Evolutionary conservation across 2,888 invertebrate genomes (phyloP).

Genomic region (Agrilus cyanescens): DNA sequence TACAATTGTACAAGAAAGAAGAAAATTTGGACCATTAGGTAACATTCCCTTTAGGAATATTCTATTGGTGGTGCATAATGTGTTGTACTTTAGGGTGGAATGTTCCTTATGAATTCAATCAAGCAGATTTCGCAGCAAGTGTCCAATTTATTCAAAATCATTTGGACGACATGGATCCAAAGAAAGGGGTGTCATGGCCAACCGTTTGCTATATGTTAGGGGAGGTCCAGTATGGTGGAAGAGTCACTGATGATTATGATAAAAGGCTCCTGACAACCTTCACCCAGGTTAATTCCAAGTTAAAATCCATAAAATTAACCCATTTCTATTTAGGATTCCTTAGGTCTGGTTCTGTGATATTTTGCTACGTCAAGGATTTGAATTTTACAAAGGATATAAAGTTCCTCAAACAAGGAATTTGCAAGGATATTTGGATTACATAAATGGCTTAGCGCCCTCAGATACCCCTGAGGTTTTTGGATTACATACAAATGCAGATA

Average conservation of each 20-base stretch:
- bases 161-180: constrained; percentile 92
- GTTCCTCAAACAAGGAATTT: constrained; percentile 76
- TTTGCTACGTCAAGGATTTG: constrained; percentile 74
- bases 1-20: constrained; percentile 86
- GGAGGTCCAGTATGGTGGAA: constrained; percentile 69
- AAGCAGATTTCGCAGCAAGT: constrained; percentile 90
- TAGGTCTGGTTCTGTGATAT: constrained; percentile 88
- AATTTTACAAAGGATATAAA: constrained; percentile 87
- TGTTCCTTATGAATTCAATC: constrained; percentile 92
- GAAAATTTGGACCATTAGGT: constrained; percentile 85
- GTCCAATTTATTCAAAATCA: constrained; percentile 95
- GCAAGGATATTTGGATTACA: constrained; percentile 73
- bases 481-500: constrained; percentile 92
- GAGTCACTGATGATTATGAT: constrained; percentile 96
- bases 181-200: constrained; percentile 94
- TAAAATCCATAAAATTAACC: not conserved
- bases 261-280: constrained; percentile 87
- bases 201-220: constrained; percentile 97
- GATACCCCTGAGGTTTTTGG: constrained; percentile 96
- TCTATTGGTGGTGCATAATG: not conserved
- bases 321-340: not conserved
- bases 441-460: constrained; percentile 63
- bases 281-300: constrained; percentile 44
- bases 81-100: constrained; percentile 67
- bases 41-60: constrained; percentile 6